A percentile compares a stretch with the other conserved stretches of the same genome.
These are phyloP conservation scores for Tyrannus savana DNA, from an alignment of 2,113 vertebrate species.

Conservation along the genomic window DNA sequence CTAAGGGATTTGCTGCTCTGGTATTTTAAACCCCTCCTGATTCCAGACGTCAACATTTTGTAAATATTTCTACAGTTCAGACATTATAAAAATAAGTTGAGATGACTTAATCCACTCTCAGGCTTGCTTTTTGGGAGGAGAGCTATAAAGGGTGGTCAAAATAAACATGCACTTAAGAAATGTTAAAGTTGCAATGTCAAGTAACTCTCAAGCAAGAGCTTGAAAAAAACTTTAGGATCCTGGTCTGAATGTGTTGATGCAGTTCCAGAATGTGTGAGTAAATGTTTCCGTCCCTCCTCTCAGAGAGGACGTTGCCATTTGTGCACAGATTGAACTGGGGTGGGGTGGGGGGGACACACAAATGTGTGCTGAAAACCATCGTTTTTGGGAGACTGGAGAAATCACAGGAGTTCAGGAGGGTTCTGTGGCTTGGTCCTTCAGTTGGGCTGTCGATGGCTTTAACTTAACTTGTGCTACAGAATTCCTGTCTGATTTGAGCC, in stretches of 20 bases:
- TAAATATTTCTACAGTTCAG: conserved; percentile 58
- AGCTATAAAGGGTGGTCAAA: conserved; percentile 17
- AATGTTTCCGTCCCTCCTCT: neutral
- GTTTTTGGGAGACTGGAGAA: neutral
- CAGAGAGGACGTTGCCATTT: neutral
- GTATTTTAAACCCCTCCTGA: conserved; percentile 63
- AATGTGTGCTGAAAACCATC: no score
- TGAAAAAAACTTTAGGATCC: neutral
- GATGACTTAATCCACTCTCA: conserved; percentile 32
- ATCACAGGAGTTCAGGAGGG: neutral
- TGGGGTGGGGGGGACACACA: accelerated
- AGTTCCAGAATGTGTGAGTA: neutral
- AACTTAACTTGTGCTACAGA: neutral
- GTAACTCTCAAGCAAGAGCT: neutral
- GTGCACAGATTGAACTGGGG: neutral
- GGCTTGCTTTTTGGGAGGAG: conserved; percentile 23
- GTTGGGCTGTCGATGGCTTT: neutral
- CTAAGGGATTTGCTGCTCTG: conserved; percentile 48
- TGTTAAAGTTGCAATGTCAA: neutral
- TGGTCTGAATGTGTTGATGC: neutral
- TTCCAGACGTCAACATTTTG: conserved; percentile 47
- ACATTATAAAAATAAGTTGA: conserved; percentile 39
- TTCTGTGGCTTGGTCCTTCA: neutral
- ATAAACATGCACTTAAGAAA: neutral
- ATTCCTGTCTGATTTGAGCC: neutral